Percentiles rank a stretch among this genome's conserved stretches.
These are phyloP conservation scores for Acronicta alni DNA, from an alignment of 2,888 invertebrate species.

Conservation along the genomic window DNA sequence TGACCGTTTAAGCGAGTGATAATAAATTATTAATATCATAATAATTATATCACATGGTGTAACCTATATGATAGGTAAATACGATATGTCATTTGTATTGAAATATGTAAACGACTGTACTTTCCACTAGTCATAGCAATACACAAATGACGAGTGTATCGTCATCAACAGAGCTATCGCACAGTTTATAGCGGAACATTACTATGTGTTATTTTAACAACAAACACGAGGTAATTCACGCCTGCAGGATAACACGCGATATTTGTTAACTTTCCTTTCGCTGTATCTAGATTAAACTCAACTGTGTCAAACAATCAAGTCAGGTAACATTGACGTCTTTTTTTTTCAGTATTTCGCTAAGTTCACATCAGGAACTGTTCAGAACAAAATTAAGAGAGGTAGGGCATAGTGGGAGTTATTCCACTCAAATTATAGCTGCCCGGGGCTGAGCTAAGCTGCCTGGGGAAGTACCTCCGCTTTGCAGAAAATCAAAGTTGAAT, in stretches of 20 bases:
- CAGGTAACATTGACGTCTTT: not conserved
- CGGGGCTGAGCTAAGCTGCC: too few relatives aligned
- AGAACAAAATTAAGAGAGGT: too few relatives aligned
- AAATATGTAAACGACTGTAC: constrained; percentile 16
- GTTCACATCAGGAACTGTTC: too few relatives aligned
- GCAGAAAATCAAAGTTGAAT: too few relatives aligned
- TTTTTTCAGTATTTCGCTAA: too few relatives aligned
- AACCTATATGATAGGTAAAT: too few relatives aligned
- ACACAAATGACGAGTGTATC: constrained; percentile 17
- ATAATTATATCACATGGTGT: too few relatives aligned
- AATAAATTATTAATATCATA: too few relatives aligned
- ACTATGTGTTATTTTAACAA: constrained; percentile 63
- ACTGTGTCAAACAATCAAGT: constrained; percentile 35
- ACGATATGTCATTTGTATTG: not conserved
- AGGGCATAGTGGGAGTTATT: too few relatives aligned
- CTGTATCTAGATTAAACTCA: constrained; percentile 39
- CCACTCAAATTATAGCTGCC: too few relatives aligned
- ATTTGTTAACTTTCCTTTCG: constrained; percentile 41
- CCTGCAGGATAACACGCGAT: constrained; percentile 53
- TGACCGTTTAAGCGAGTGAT: too few relatives aligned
- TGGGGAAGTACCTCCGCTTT: too few relatives aligned
- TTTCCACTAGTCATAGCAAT: constrained; percentile 10
- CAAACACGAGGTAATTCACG: constrained; percentile 51
- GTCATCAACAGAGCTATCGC: constrained; percentile 63
- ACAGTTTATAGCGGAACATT: constrained; percentile 65